phyloP scores from a whole-genome alignment of 2,888 invertebrate genomes.

The Drosophila leonis region DNA sequence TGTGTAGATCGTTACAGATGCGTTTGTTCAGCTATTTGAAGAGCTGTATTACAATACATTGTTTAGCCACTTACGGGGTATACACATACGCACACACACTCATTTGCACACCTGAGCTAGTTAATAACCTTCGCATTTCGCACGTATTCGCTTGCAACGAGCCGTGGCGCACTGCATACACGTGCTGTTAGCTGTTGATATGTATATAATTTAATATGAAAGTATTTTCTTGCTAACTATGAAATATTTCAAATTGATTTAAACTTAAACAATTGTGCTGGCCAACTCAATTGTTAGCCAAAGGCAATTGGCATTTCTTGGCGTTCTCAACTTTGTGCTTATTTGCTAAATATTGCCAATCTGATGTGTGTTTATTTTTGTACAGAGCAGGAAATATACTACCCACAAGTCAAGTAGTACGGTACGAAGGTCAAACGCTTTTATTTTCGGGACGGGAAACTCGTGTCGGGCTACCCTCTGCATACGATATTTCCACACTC shows the following conservation, averaged over 20 bases:
- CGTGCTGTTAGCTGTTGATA: slow-evolving; percentile 7
- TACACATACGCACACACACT: slow-evolving; percentile 1
- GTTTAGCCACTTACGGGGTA: slow-evolving; percentile 1
- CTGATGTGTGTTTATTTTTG: slow-evolving; percentile 37
- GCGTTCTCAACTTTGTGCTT: slow-evolving; percentile 7
- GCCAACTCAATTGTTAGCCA: slow-evolving; percentile 13
- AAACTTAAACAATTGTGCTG: slow-evolving; percentile 35
- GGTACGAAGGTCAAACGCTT: slow-evolving; percentile 63
- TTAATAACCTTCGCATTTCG: slow-evolving; percentile 44
- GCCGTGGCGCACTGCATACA: slow-evolving; percentile 43
- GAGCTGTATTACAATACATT: slow-evolving; percentile 30
- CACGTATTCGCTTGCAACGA: slow-evolving; percentile 57
- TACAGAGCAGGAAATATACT: slow-evolving; percentile 50
- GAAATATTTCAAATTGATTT: slow-evolving; percentile 33
- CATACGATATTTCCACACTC: slow-evolving; percentile 27
- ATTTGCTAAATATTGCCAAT: slow-evolving; percentile 50
- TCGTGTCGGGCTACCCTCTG: slow-evolving; percentile 36
- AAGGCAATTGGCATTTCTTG: neutral
- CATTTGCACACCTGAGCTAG: slow-evolving; percentile 21
- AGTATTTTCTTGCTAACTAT: neutral
- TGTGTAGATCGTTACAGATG: slow-evolving; percentile 41
- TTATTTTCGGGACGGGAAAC: slow-evolving; percentile 35
- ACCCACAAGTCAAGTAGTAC: slow-evolving; percentile 15
- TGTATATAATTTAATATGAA: no score
- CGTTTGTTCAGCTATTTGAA: slow-evolving; percentile 53